Conservation (phyloP, 2,113 vertebrate genomes). For the Circaetus cinerascens region DNA sequence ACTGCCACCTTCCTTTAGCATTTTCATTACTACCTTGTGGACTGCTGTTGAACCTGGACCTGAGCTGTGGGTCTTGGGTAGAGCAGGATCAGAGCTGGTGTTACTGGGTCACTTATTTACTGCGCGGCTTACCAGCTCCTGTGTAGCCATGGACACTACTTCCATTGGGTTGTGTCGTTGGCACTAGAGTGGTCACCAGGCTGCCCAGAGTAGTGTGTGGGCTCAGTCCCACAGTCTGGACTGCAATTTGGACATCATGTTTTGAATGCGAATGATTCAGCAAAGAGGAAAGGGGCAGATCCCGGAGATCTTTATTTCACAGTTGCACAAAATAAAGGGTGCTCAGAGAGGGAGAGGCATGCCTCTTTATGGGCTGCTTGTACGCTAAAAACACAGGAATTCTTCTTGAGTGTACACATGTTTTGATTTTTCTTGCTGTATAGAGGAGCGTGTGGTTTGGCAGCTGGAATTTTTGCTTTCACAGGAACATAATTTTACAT, state of each 20-base stretch:
- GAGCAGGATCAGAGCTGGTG: neutral
- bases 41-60: neutral
- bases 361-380: neutral
- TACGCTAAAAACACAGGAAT: neutral
- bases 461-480: neutral
- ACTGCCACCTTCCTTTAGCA: neutral
- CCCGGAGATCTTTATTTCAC: neutral
- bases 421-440: neutral
- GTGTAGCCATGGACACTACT: neutral
- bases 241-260: neutral
- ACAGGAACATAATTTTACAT: neutral
- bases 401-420: neutral
- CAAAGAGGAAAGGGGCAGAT: neutral
- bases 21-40: neutral
- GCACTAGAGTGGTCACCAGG: too few species aligned
- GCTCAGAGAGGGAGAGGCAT: neutral
- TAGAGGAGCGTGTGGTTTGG: neutral
- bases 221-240: neutral
- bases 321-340: neutral
- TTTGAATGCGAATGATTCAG: neutral
- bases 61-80: neutral
- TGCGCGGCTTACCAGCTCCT: fast-evolving
- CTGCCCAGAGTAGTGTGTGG: neutral
- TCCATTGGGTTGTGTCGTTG: fast-evolving
- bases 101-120: neutral